Conservation (phyloP, 1,140 invertebrate genomes). For the Leptinotarsa defecta region DNA sequence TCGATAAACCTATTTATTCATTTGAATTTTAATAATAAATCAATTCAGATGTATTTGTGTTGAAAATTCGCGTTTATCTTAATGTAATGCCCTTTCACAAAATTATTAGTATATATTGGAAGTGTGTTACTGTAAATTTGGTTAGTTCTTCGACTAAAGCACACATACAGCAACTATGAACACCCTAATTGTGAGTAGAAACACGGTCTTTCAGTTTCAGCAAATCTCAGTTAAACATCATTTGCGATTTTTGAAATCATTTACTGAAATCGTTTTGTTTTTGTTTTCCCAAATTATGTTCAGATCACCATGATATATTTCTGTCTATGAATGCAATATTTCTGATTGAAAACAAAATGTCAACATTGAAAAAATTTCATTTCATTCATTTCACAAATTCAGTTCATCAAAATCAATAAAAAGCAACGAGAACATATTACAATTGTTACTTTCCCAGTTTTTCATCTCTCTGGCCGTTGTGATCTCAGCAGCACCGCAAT, state of each 20-base stretch:
- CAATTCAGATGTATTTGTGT: neutral
- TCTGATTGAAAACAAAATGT: too few species aligned
- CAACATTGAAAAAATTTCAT: neutral
- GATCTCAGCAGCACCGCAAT: slow-evolving; percentile 26
- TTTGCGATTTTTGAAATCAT: too few species aligned
- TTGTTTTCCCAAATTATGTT: too few species aligned
- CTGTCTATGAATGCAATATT: neutral
- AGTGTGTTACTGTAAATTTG: slow-evolving; percentile 10
- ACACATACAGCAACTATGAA: slow-evolving; percentile 20
- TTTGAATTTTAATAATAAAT: neutral
- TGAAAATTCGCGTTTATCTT: neutral
- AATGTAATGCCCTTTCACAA: slow-evolving; percentile 33
- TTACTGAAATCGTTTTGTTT: too few species aligned
- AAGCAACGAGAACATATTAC: neutral
- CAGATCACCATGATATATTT: too few species aligned
- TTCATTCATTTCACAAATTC: neutral
- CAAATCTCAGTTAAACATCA: too few species aligned
- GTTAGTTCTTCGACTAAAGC: slow-evolving; percentile 34
- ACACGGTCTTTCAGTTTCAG: too few species aligned
- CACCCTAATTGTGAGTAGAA: slow-evolving; percentile 17
- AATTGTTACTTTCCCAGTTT: slow-evolving; percentile 14
- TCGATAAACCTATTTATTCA: too few species aligned
- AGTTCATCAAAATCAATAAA: neutral
- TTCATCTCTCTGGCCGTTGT: slow-evolving; percentile 25
- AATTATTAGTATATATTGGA: slow-evolving; percentile 30